A percentile compares a stretch with the other conserved stretches of the same genome.
phyloP scores from a whole-genome alignment of 2,797 vertebrate genomes.

The Halcyon chelicuti region DNA sequence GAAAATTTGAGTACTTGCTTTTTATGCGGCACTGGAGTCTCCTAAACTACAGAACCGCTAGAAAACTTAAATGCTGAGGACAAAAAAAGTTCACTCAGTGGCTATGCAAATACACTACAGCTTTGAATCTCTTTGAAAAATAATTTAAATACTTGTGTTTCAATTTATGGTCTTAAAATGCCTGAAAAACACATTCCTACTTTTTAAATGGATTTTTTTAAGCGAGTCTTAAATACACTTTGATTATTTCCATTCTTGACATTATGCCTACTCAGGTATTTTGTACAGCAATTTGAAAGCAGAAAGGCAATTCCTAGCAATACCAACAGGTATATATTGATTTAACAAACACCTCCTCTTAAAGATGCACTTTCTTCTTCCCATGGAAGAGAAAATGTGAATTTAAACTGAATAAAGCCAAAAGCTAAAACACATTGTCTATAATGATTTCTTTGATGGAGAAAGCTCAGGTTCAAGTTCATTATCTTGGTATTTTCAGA shows the following conservation, averaged over 20 bases:
- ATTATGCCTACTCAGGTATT: conserved; percentile 71
- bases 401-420: conserved; percentile 76
- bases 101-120: conserved; percentile 76
- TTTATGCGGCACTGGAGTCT: conserved; percentile 88
- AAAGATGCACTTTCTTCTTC: conserved; percentile 69
- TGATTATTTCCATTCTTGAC: conserved; percentile 78
- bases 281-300: conserved; percentile 71
- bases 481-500: conserved; percentile 79
- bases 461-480: conserved; percentile 77
- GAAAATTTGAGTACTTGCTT: conserved; percentile 83
- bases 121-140: conserved; percentile 79
- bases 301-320: conserved; percentile 75
- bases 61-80: conserved; percentile 84
- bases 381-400: conserved; percentile 68
- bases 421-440: conserved; percentile 68
- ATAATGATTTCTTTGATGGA: conserved; percentile 77
- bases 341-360: conserved; percentile 75
- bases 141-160: conserved; percentile 77
- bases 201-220: conserved; percentile 77
- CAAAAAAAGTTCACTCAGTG: conserved; percentile 64
- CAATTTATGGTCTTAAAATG: conserved; percentile 74
- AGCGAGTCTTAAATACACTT: conserved; percentile 73
- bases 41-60: conserved; percentile 86
- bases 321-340: conserved; percentile 71
- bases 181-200: conserved; percentile 55